A percentile compares a stretch with the other conserved stretches of the same genome.
These are phyloP conservation scores for Erythrocercus mccallii DNA, from an alignment of 2,113 vertebrate genomes.

Conservation along the genomic window DNA sequence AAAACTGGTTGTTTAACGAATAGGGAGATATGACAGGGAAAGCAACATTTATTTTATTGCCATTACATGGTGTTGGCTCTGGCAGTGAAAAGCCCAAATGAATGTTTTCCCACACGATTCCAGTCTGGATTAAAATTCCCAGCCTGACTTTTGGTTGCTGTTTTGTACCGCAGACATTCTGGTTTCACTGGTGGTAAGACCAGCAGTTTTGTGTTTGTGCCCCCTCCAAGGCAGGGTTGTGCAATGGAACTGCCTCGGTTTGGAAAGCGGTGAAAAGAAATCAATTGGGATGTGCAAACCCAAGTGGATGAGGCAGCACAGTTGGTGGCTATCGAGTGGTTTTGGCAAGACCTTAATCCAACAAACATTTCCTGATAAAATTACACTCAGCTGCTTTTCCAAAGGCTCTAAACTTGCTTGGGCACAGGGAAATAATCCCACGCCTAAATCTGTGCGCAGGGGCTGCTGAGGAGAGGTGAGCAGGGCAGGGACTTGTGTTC, in stretches of 20 bases:
- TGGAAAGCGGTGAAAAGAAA: neutral
- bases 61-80: neutral
- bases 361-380: neutral
- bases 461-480: neutral
- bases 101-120: neutral
- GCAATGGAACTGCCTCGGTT: neutral
- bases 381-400: neutral
- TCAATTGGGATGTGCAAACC: neutral
- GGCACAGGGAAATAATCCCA: neutral
- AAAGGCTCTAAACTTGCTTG: neutral
- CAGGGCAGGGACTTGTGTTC: neutral
- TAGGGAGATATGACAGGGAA: neutral
- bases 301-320: neutral
- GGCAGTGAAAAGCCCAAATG: neutral
- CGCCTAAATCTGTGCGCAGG: rapidly evolving
- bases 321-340: neutral
- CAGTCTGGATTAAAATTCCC: neutral
- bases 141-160: neutral
- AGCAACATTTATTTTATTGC: neutral
- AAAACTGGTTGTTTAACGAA: neutral
- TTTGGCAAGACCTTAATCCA: neutral
- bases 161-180: neutral
- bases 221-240: neutral
- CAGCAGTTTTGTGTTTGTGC: neutral
- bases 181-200: neutral